These are phyloP conservation scores for Grus americana DNA, from an alignment of 2,113 vertebrate genomes.

Conservation along the genomic window DNA sequence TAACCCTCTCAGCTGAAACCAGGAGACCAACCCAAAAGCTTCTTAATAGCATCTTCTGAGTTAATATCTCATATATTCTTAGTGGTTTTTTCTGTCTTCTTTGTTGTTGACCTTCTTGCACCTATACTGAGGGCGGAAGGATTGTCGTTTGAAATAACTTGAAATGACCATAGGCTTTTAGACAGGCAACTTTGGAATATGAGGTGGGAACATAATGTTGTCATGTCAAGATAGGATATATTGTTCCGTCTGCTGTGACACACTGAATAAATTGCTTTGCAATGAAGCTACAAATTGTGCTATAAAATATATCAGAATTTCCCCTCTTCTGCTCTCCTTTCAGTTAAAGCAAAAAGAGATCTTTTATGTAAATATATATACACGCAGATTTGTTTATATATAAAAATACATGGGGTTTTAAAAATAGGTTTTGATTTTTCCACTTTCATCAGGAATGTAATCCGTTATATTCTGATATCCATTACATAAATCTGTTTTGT, in stretches of 20 bases:
- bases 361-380: too few species aligned
- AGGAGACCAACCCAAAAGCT: background rate
- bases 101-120: background rate
- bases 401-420: background rate
- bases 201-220: background rate
- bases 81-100: accelerated
- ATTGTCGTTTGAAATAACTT: background rate
- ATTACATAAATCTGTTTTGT: background rate
- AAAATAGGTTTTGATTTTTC: background rate
- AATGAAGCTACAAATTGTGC: background rate
- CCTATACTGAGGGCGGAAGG: background rate
- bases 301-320: background rate
- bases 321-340: background rate
- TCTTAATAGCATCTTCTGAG: background rate
- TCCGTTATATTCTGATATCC: background rate
- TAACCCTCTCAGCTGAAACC: too few species aligned
- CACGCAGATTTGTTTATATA: background rate
- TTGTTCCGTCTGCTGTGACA: background rate
- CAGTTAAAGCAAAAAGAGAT: background rate
- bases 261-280: background rate
- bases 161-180: background rate
- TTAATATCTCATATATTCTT: background rate
- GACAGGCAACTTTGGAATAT: background rate
- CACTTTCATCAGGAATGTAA: background rate
- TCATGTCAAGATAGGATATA: background rate